These are phyloP conservation scores for Plagodis pulveraria DNA, from an alignment of 2,888 invertebrate species.

Conservation along the genomic window DNA sequence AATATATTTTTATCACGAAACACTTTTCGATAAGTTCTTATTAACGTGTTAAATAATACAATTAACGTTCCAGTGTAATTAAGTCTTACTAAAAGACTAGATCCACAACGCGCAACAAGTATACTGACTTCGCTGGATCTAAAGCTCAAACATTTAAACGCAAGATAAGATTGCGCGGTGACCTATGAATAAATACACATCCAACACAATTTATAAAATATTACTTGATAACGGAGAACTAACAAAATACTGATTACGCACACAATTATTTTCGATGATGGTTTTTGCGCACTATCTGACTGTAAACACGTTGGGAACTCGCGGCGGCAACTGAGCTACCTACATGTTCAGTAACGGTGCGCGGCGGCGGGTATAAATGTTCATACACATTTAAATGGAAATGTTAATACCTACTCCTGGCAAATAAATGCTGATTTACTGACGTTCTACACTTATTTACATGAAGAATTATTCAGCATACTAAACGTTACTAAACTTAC, in stretches of 20 bases:
- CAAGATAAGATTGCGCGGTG: constrained; percentile 76
- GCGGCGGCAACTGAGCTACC: constrained; percentile 58
- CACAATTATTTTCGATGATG: constrained; percentile 49
- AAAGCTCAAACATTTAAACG: constrained; percentile 81
- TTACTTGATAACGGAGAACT: constrained; percentile 64
- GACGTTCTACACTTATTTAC: constrained; percentile 63
- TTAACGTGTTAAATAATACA: constrained; percentile 16
- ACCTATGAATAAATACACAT: constrained; percentile 66
- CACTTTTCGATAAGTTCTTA: constrained; percentile 25
- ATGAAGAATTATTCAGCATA: constrained; percentile 66
- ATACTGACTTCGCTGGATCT: constrained; percentile 77
- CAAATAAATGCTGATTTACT: constrained; percentile 70
- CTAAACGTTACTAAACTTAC: constrained; percentile 38
- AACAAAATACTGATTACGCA: constrained; percentile 73
- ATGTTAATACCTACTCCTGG: constrained; percentile 66
- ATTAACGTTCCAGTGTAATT: constrained; percentile 40
- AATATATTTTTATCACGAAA: constrained; percentile 26
- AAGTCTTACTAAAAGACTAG: constrained; percentile 56
- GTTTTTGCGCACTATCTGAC: constrained; percentile 52
- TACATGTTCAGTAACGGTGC: constrained; percentile 60
- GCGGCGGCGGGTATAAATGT: constrained; percentile 63
- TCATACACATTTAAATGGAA: constrained; percentile 73
- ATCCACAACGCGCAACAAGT: constrained; percentile 67
- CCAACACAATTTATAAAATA: constrained; percentile 75
- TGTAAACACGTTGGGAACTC: constrained; percentile 37